A percentile compares a stretch with the other conserved stretches of the same genome.
These are phyloP conservation scores for Alfaro cultratus DNA, from an alignment of 2,797 vertebrate species.

Conservation along the genomic window DNA sequence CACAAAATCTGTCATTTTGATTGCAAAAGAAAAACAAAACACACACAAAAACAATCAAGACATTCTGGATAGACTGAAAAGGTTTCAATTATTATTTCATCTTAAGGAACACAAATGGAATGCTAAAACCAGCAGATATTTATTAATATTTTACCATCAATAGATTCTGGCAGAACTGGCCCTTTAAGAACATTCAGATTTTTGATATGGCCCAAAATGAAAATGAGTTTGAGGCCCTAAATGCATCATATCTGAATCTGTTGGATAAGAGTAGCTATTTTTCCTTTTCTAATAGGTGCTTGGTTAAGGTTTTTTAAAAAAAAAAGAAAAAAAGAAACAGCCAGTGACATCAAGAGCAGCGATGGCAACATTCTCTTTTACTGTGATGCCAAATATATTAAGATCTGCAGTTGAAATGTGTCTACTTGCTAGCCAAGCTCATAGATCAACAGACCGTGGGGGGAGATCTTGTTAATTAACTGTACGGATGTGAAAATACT, in stretches of 20 bases:
- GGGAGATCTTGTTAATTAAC: constrained; percentile 58
- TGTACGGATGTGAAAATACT: not conserved
- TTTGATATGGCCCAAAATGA: too few relatives aligned
- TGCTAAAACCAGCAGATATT: too few relatives aligned
- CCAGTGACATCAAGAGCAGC: not conserved
- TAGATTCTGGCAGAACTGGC: too few relatives aligned
- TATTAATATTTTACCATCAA: too few relatives aligned
- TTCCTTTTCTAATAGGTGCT: not conserved
- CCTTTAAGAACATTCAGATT: too few relatives aligned
- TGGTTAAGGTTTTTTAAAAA: not conserved
- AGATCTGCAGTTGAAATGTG: constrained; percentile 23
- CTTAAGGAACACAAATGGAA: too few relatives aligned
- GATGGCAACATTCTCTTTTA: not conserved
- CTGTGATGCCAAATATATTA: not conserved
- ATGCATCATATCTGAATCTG: not conserved
- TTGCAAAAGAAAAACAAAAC: too few relatives aligned
- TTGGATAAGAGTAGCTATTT: not conserved
- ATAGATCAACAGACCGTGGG: constrained; percentile 29
- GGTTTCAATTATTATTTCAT: too few relatives aligned
- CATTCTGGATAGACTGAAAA: too few relatives aligned
- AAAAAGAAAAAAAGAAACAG: too few relatives aligned
- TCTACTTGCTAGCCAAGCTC: constrained; percentile 37
- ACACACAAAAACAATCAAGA: too few relatives aligned
- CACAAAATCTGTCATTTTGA: too few relatives aligned
- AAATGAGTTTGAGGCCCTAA: not conserved